Evolutionary conservation across 64 coral and sea anemone species (phyloP).

Genomic region (Montipora capricornis): DNA sequence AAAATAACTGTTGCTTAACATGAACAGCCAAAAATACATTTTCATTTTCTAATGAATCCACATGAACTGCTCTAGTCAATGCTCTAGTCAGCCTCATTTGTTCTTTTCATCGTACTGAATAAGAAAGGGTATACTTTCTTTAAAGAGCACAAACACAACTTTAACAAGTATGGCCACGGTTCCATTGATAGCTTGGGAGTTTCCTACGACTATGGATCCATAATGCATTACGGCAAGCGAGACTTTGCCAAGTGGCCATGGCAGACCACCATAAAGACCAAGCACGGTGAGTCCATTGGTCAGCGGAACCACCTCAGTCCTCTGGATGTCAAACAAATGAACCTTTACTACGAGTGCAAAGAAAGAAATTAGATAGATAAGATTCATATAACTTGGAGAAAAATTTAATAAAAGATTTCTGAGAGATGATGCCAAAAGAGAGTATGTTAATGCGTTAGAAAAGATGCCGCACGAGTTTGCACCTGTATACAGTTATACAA

Average conservation of each 20-base stretch:
- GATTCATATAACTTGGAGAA: too few species aligned
- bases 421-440: too few species aligned
- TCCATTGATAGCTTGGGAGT: slow-evolving; percentile 75
- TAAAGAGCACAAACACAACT: slow-evolving; percentile 83
- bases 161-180: slow-evolving; percentile 69
- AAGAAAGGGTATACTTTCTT: background rate
- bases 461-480: too few species aligned
- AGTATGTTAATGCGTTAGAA: too few species aligned
- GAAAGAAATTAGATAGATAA: background rate
- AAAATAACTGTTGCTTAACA: too few species aligned
- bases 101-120: too few species aligned
- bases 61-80: too few species aligned
- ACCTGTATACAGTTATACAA: too few species aligned
- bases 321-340: slow-evolving; percentile 84
- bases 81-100: too few species aligned
- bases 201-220: slow-evolving; percentile 83
- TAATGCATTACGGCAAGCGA: slow-evolving; percentile 84
- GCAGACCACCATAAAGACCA: slow-evolving; percentile 79
- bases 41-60: too few species aligned
- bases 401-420: too few species aligned
- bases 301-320: slow-evolving; percentile 70
- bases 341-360: slow-evolving; percentile 77
- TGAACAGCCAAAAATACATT: too few species aligned
- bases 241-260: slow-evolving; percentile 82
- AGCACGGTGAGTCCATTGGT: slow-evolving; percentile 79